Conservation (phyloP, 1,140 invertebrate species). For the Drosophila micromelanica region DNA sequence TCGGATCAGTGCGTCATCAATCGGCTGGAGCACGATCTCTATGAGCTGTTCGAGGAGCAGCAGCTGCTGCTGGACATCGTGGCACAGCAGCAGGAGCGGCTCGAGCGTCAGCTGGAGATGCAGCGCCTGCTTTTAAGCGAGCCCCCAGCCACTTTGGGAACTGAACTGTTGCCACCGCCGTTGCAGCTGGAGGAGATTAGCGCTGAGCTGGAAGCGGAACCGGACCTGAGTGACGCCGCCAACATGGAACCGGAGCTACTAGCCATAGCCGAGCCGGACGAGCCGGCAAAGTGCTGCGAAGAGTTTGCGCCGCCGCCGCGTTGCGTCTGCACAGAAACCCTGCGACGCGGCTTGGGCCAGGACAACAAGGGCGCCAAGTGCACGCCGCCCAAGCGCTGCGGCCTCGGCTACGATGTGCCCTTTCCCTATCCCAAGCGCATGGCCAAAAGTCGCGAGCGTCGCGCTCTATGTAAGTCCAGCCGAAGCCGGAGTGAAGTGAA, state of each 20-base stretch:
- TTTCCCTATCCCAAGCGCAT: slow-evolving; percentile 49
- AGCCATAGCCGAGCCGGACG: neutral
- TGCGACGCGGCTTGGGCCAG: neutral
- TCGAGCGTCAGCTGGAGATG: slow-evolving; percentile 17
- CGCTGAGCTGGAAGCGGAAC: neutral
- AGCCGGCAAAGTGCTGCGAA: neutral
- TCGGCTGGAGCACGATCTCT: slow-evolving; percentile 25
- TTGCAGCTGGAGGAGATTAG: neutral
- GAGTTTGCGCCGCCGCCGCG: neutral
- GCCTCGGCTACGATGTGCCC: slow-evolving; percentile 51
- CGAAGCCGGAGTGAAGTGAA: neutral
- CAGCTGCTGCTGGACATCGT: slow-evolving; percentile 23
- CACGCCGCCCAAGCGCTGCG: slow-evolving; percentile 22
- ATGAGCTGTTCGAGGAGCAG: slow-evolving; percentile 49
- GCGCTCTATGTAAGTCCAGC: slow-evolving; percentile 39
- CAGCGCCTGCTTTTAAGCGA: slow-evolving; percentile 1
- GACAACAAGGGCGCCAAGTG: slow-evolving; percentile 13
- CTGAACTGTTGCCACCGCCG: neutral
- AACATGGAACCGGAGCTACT: neutral
- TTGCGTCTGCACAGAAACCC: neutral
- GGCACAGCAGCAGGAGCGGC: slow-evolving; percentile 23
- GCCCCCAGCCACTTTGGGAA: neutral
- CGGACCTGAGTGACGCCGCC: neutral
- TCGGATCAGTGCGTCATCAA: slow-evolving; percentile 1
- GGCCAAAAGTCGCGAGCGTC: slow-evolving; percentile 14